A percentile compares a stretch with the other conserved stretches of the same genome.
Conservation (phyloP, 1,140 invertebrate genomes). For the Physella acuta region DNA sequence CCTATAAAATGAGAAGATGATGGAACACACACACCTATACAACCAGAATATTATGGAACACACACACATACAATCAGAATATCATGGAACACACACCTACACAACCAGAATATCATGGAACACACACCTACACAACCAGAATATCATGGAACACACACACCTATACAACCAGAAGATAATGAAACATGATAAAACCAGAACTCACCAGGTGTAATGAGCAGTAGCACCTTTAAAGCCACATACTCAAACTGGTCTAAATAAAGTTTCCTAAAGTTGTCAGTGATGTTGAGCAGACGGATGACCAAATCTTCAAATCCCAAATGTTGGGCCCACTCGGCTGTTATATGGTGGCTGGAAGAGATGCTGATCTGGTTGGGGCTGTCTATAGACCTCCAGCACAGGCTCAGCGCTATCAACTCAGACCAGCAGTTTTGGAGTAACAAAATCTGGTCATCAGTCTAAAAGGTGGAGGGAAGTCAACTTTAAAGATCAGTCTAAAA, state of each 20-base stretch:
- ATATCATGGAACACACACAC: too few species aligned
- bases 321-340: constrained; percentile 72
- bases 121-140: too few species aligned
- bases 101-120: too few species aligned
- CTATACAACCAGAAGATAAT: too few species aligned
- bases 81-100: too few species aligned
- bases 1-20: too few species aligned
- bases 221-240: constrained; percentile 90
- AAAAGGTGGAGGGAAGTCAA: constrained; percentile 8
- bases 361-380: constrained; percentile 67
- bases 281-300: constrained; percentile 90
- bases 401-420: constrained; percentile 81
- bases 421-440: constrained; percentile 97
- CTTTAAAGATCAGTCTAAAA: too few species aligned
- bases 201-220: constrained; percentile 87
- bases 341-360: constrained; percentile 69
- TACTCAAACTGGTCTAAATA: constrained; percentile 96
- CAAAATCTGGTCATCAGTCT: constrained; percentile 96
- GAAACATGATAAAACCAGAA: too few species aligned
- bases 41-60: too few species aligned
- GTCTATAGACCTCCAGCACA: constrained; percentile 55
- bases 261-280: constrained; percentile 84
- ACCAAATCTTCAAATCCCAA: constrained; percentile 66
- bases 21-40: too few species aligned
- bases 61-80: too few species aligned